A percentile compares a stretch with the other conserved stretches of the same genome.
These are phyloP conservation scores for Pseudomyrmex gracilis DNA, from an alignment of 1,140 invertebrate species.

Conservation along the genomic window DNA sequence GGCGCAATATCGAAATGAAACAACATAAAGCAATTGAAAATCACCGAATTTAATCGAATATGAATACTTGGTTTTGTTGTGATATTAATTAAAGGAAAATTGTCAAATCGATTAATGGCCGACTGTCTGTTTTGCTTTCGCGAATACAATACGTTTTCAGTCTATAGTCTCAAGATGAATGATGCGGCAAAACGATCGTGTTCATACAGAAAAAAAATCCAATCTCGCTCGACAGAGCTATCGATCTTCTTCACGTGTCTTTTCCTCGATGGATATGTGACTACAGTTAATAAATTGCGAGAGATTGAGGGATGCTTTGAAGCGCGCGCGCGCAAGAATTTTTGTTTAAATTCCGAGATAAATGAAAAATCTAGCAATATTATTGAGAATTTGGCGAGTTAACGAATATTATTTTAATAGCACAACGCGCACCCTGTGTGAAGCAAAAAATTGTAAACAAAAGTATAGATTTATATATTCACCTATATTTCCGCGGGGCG, in stretches of 20 bases:
- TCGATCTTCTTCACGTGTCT: constrained; percentile 62
- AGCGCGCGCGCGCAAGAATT: background rate
- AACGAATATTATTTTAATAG: constrained; percentile 12
- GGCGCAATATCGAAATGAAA: background rate
- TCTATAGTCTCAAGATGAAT: constrained; percentile 65
- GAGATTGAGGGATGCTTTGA: constrained; percentile 5
- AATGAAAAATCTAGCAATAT: background rate
- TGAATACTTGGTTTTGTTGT: background rate
- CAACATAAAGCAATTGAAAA: background rate
- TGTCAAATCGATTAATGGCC: background rate
- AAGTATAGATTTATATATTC: constrained; percentile 6
- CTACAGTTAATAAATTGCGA: constrained; percentile 64
- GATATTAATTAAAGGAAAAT: constrained; percentile 20
- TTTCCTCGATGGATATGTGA: constrained; percentile 39
- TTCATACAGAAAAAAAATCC: constrained; percentile 54
- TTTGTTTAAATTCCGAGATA: background rate
- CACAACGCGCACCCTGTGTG: too few species aligned
- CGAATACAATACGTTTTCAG: constrained; percentile 14
- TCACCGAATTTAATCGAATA: background rate
- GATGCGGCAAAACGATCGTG: constrained; percentile 32
- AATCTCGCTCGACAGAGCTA: constrained; percentile 59
- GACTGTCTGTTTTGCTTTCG: background rate
- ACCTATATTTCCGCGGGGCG: background rate
- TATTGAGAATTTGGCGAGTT: too few species aligned
- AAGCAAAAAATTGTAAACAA: constrained; percentile 14